phyloP scores from a whole-genome alignment of 2,797 vertebrate species.

The Artibeus jamaicensis region DNA sequence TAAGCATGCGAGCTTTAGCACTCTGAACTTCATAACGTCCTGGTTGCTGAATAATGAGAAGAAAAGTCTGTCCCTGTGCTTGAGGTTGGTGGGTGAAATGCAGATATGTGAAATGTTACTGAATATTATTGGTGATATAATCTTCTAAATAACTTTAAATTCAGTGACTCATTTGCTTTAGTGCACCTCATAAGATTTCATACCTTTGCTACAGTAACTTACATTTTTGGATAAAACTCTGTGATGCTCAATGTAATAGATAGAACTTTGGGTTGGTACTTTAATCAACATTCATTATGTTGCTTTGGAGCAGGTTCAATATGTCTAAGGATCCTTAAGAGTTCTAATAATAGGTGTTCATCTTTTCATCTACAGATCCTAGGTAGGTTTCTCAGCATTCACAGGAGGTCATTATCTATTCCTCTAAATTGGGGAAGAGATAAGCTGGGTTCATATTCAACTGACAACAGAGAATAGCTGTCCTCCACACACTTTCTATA shows the following conservation, averaged over 20 bases:
- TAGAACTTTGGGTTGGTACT: background rate
- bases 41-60: background rate
- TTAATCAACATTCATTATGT: background rate
- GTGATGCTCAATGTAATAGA: background rate
- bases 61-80: background rate
- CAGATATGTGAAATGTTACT: background rate
- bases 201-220: background rate
- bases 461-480: background rate
- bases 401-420: background rate
- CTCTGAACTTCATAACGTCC: background rate
- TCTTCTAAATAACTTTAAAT: constrained; percentile 27
- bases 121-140: background rate
- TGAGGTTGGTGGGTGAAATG: background rate
- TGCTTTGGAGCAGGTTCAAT: background rate
- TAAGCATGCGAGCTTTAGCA: background rate
- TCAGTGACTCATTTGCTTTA: background rate
- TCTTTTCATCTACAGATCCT: background rate
- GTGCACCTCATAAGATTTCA: background rate
- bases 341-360: background rate
- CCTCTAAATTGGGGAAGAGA: too few species aligned
- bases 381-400: background rate
- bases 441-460: background rate
- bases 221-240: constrained; percentile 16
- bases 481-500: background rate
- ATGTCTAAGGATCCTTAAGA: background rate